These are phyloP conservation scores for Phalera bucephala DNA, from an alignment of 2,888 invertebrate species.

Conservation along the genomic window DNA sequence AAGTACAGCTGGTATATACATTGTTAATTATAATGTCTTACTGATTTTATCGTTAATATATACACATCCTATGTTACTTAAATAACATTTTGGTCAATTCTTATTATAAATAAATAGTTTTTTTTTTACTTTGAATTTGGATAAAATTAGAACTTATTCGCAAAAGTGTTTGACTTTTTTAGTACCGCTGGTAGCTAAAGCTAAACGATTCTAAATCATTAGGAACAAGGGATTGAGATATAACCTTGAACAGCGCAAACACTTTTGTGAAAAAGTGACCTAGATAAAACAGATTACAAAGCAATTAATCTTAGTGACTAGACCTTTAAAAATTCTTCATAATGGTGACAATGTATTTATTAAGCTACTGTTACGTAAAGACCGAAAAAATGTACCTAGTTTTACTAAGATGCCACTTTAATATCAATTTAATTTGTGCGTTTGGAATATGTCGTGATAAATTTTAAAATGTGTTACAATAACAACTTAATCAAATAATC, in stretches of 20 bases:
- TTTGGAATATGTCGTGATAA: conserved; percentile 22
- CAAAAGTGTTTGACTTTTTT: conserved; percentile 39
- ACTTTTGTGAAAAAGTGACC: conserved; percentile 32
- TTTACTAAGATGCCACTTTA: conserved; percentile 30
- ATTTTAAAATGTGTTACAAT: too few species aligned
- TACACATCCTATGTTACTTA: conserved; percentile 65
- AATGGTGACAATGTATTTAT: conserved; percentile 49
- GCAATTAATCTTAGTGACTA: conserved; percentile 44
- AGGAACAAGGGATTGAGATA: conserved; percentile 17
- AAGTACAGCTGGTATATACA: conserved; percentile 76
- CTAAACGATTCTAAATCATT: conserved; percentile 22
- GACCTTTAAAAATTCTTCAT: conserved; percentile 39
- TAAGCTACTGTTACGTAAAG: conserved; percentile 42
- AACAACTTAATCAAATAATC: too few species aligned
- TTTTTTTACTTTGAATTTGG: conserved; percentile 40
- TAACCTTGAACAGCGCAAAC: conserved; percentile 25
- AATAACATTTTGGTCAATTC: conserved; percentile 79
- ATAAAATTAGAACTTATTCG: conserved; percentile 40
- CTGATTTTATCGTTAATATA: conserved; percentile 52
- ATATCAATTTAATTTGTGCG: conserved; percentile 31
- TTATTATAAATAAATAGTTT: conserved; percentile 63
- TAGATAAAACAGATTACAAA: conserved; percentile 38
- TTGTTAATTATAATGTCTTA: conserved; percentile 56
- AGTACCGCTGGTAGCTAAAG: conserved; percentile 18
- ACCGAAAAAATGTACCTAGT: conserved; percentile 30